Conservation (phyloP, 2,888 invertebrate genomes). For the Hipparchia sbordonii region DNA sequence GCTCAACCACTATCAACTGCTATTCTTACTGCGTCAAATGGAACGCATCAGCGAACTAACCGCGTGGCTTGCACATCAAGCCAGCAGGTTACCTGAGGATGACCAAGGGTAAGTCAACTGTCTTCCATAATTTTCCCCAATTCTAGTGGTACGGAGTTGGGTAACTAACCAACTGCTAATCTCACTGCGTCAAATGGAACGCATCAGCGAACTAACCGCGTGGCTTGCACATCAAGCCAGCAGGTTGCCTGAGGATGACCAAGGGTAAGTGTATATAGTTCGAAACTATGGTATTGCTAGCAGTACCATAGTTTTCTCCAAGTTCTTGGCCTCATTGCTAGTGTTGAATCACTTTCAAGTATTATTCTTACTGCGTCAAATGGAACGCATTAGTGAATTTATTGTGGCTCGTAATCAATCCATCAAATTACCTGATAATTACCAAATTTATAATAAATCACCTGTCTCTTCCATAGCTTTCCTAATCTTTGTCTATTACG, state of each 20-base stretch:
- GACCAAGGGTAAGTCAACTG: slow-evolving; percentile 61
- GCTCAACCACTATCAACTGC: slow-evolving; percentile 96
- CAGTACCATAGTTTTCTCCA: neutral
- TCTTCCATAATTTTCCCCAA: neutral
- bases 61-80: slow-evolving; percentile 90
- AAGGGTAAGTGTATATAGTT: slow-evolving; percentile 51
- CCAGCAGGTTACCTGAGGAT: slow-evolving; percentile 84
- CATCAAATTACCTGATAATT: too few species aligned
- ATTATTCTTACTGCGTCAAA: too few species aligned
- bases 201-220: slow-evolving; percentile 89
- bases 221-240: slow-evolving; percentile 91
- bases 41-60: slow-evolving; percentile 92
- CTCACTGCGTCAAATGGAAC: slow-evolving; percentile 91
- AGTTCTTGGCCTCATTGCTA: neutral
- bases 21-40: slow-evolving; percentile 92
- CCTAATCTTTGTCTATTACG: too few species aligned
- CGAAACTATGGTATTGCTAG: too few species aligned
- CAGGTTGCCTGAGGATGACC: slow-evolving; percentile 81
- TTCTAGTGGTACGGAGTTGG: slow-evolving; percentile 81
- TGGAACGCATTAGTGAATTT: too few species aligned
- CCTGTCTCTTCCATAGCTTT: too few species aligned
- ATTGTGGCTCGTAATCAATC: too few species aligned
- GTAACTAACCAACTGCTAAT: slow-evolving; percentile 96
- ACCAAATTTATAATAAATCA: too few species aligned
- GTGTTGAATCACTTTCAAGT: too few species aligned